Evolutionary conservation across 2,888 invertebrate genomes (phyloP), one percentile per base, ranked within the genome.

Genomic region (Eupithecia tripunctaria): DNA sequence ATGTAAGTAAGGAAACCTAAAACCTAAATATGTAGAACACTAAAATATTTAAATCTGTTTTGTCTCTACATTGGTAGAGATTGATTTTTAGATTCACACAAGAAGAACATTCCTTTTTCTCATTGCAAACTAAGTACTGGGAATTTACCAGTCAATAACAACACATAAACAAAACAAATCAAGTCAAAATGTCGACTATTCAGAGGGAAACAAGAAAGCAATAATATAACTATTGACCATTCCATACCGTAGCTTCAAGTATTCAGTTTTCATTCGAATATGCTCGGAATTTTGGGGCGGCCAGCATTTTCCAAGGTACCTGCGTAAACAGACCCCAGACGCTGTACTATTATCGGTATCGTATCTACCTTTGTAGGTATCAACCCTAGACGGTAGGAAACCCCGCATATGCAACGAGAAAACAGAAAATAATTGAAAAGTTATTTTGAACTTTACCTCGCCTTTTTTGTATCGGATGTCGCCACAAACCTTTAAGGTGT

Each of bases 241-340:
- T 68, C 56, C 62, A 51, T 68, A 64, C 56, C 56, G 27, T 64
- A 25, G n/a, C 56, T 43, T 38, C 36, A 74, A 71, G 68, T 68
- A 71, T 60, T 21, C 63, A 70, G 71, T 64, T 74, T 73, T 71
- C 65, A 71, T 78, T 70, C 63, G 67, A 74, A 65, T 74, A 75
- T 73, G 72, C 64, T 51, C 43, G 64, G 75, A 78, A 76, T 76
- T 47, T 75, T 38, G 63, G 73, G 70, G 59, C 32, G 62, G 62
- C 56, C 59, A 67, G 56, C 43, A 71, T 76, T 76, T 73, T 64
- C 71, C 67, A 32, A 70, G 68, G 68, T 67, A 70, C 25, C 70
- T 25, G 14, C 1, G 12, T 25, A 67, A 56, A 72, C 72, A 70
- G 65, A 69, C 70, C 72, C 41, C 29, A 59, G 64, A 73, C 41